Evolutionary conservation across 92 coral and sea anemone genomes (phyloP), one percentile per base, ranked within the genome.

Genomic region (Zoanthus solanderi): DNA sequence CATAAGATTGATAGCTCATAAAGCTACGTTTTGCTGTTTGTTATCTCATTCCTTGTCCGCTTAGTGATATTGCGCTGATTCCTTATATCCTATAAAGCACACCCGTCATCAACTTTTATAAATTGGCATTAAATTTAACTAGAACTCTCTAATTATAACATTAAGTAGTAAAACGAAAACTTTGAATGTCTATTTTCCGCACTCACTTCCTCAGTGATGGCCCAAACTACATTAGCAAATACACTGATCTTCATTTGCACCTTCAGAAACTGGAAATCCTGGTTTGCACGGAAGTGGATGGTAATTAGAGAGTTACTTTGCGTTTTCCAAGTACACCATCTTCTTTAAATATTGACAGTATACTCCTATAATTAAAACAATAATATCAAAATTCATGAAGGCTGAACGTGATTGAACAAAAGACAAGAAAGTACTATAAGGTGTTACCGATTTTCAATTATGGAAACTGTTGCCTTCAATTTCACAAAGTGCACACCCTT

Each of bases 321-420:
- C 60, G 76, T 80, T 88, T 15, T 72, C 61, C 66, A 80, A 16
- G 44, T 87, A 87, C 9, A 57, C 71, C 75, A 79, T 87, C 42
- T 88, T 88, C 65, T 71, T 69, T 2, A 88, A 60, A 78, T 88
- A 87, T 29, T 45, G 82, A 58, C 87, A 80, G 60, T 88, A 80
- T 9, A 80, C 73, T 71, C 90, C 67, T 78, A 14, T 28, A 79
- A 2, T 15, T 10, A 69, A 23, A 37, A 7, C 31, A 63, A 63
- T n/a, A 23, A 63, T 0, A 63, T n/a, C 16, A 63, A n/a, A 4
- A 11, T 13, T 4, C 0, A 4, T 58, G 0, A 4, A 77, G 2
- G 77, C 12, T 7, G 56, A 50, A 50, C 0, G 2, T 50, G 56
- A 7, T 7, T 47, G 0, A 11, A 50, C 2, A 7, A 17, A 14